Evolutionary conservation across 2,888 invertebrate species (phyloP), one percentile per base, ranked within the genome.

Genomic region (Slavum lentiscoides): DNA sequence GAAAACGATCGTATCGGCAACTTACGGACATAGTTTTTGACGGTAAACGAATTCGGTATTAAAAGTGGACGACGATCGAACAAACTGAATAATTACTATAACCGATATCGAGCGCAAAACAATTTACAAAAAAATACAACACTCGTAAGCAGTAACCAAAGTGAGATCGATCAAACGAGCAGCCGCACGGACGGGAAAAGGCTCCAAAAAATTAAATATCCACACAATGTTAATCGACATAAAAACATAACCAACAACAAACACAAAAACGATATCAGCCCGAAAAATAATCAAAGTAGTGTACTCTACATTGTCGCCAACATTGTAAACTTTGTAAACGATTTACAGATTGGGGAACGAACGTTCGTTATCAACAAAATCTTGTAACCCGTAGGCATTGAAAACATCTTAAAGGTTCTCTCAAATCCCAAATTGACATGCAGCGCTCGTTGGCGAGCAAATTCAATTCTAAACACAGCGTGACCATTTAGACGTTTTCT

Each of bases 191-290:
- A 55, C 11, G 23, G n/a, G 15, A 61, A 19, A 30, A n/a, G 62
- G 53, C 62, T 74, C 53, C 11, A 55, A 62, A 74, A 53, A 30
- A 3, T 55, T 11, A 23, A 15, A 55, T 9, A 9, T 49, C 19
- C n/a, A 30, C 39, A 19, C 19, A 53, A 55, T 37, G n/a, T 55
- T 74, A 39, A 55, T 2, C 11, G 5, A 5, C n/a, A 61, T 74
- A 74, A 39, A 37, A 66, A 74, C 74, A 74, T 74, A 74, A 74
- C 74, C 74, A 39, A 74, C 13, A 70, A 74, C 23, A 55, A 55
- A 55, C 55, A 17, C 19, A 55, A 4, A 19, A 55, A 55, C 55
- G 19, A 19, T 11, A 55, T 4, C 6, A 19, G 19, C 49, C 13
- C 11, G 49, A 30, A 30, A 43, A 7, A 43, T 49, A 9, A 15